Evolutionary conservation across 2,888 invertebrate genomes (phyloP).

Genomic region (Noctua janthe): DNA sequence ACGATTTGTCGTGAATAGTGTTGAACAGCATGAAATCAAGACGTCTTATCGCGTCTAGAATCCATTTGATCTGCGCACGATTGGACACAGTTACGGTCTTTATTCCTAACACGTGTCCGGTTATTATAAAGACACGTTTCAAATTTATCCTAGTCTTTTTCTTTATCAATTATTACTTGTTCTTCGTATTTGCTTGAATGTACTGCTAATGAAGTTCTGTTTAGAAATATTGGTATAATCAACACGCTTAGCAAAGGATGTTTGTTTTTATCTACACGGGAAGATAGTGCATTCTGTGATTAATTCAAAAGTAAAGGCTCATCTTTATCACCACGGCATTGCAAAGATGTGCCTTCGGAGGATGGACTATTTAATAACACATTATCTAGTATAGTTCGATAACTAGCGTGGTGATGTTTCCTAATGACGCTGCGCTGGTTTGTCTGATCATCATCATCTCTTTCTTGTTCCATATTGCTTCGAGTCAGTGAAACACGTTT

Average conservation of each 20-base stretch:
- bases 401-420: background rate
- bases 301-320: conserved; percentile 24
- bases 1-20: conserved; percentile 36
- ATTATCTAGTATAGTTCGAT: background rate
- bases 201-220: background rate
- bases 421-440: background rate
- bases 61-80: conserved; percentile 52
- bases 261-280: conserved; percentile 23
- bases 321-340: conserved; percentile 1
- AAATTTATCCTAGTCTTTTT: conserved; percentile 8
- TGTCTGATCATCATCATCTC: background rate
- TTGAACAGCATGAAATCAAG: conserved; percentile 58
- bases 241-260: background rate
- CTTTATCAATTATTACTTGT: background rate
- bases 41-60: conserved; percentile 48
- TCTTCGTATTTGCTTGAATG: background rate
- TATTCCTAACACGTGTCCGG: conserved; percentile 41
- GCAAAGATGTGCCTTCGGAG: background rate
- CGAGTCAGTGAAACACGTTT: background rate
- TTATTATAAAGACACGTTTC: conserved; percentile 41
- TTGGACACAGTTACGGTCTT: conserved; percentile 52
- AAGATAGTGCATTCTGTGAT: conserved; percentile 38
- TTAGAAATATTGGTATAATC: conserved; percentile 4
- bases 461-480: background rate
- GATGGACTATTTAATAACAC: background rate